A percentile compares a stretch with the other conserved stretches of the same genome.
These are phyloP conservation scores for Lagorchestes hirsutus DNA, from an alignment of 2,797 vertebrate species.

Conservation along the genomic window DNA sequence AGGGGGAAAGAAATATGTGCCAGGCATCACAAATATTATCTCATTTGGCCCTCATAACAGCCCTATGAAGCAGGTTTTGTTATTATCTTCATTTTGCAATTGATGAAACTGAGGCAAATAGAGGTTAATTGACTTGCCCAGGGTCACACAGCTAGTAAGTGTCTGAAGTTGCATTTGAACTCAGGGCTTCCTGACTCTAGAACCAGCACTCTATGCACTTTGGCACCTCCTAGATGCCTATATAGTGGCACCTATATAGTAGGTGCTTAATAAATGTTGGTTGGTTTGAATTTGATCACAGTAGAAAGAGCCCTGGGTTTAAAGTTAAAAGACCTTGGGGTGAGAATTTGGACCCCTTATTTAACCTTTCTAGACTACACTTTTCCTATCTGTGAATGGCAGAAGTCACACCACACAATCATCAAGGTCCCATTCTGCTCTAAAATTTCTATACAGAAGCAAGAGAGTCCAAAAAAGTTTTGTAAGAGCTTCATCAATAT, in stretches of 20 bases:
- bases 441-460: background rate
- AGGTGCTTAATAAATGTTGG: background rate
- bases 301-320: background rate
- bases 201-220: background rate
- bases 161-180: background rate
- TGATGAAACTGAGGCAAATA: background rate
- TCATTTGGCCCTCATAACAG: background rate
- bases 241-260: background rate
- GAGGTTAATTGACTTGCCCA: no score
- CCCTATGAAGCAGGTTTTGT: background rate
- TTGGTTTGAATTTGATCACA: background rate
- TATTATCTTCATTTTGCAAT: background rate
- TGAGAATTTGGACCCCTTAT: background rate
- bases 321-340: background rate
- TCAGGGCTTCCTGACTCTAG: background rate
- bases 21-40: background rate
- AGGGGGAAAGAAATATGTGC: background rate
- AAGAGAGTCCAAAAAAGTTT: background rate
- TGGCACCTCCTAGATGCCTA: background rate
- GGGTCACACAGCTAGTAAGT: background rate
- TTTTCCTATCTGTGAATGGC: background rate
- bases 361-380: background rate
- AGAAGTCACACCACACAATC: background rate
- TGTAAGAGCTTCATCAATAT: background rate
- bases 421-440: background rate